Conservation (phyloP, 2,888 invertebrate genomes). For the Trisateles emortualis region DNA sequence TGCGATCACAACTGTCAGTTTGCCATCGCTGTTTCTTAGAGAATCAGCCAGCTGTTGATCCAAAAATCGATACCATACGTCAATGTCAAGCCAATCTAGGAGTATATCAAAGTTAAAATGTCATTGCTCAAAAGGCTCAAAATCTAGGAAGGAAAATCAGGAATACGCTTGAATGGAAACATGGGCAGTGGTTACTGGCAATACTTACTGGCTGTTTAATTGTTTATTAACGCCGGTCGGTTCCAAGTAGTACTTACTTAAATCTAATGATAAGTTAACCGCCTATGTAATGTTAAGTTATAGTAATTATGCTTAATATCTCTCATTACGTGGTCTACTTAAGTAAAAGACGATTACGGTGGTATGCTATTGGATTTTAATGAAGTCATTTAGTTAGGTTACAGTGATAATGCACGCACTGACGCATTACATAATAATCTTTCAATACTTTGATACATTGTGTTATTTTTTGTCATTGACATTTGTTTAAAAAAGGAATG, state of each 20-base stretch:
- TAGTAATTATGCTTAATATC: slow-evolving; percentile 4
- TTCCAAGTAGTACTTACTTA: background rate
- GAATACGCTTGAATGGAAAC: no score
- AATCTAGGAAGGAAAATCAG: no score
- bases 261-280: background rate
- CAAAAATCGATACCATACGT: no score
- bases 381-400: slow-evolving; percentile 12
- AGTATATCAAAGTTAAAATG: no score
- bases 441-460: background rate
- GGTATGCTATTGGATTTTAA: slow-evolving; percentile 17
- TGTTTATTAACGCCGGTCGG: no score
- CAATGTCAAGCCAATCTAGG: no score
- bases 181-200: no score
- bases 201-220: no score
- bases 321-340: slow-evolving; percentile 14
- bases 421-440: background rate
- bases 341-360: slow-evolving; percentile 18
- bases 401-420: slow-evolving; percentile 3
- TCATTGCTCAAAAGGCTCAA: no score
- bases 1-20: no score
- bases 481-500: background rate
- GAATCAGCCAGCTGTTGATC: no score
- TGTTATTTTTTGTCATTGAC: background rate
- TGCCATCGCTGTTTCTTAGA: no score
- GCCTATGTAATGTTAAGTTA: slow-evolving; percentile 6